Percentiles rank a stretch among this genome's conserved stretches.
These are phyloP conservation scores for Metalampra italica DNA, from an alignment of 2,888 invertebrate genomes.

Conservation along the genomic window DNA sequence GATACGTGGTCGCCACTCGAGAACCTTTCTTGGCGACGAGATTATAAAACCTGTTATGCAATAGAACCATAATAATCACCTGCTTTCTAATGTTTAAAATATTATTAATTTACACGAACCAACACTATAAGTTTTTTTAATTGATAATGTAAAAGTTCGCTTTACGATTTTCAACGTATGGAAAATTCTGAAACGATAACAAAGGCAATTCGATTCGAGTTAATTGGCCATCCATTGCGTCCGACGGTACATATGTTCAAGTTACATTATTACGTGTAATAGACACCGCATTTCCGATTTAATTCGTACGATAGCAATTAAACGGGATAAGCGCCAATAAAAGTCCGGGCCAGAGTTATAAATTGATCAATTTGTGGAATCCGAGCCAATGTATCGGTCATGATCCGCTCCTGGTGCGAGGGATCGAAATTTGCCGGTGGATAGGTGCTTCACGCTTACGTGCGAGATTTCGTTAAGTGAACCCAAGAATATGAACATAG, in stretches of 20 bases:
- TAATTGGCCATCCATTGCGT: constrained; percentile 20
- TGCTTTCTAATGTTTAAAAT: too few relatives aligned
- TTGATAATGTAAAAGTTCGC: too few relatives aligned
- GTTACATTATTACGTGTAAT: constrained; percentile 36
- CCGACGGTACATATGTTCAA: constrained; percentile 22
- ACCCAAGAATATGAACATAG: background rate
- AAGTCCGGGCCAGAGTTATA: constrained; percentile 57
- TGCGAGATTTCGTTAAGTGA: background rate
- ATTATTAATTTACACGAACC: too few relatives aligned
- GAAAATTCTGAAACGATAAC: too few relatives aligned
- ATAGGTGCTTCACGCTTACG: background rate
- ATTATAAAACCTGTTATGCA: too few relatives aligned
- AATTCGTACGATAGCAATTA: constrained; percentile 57
- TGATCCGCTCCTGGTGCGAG: background rate
- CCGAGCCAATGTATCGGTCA: constrained; percentile 33
- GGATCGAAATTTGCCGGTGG: background rate
- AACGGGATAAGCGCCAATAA: constrained; percentile 64
- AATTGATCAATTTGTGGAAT: constrained; percentile 62
- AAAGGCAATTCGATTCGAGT: background rate
- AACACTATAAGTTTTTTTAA: too few relatives aligned
- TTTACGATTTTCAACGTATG: too few relatives aligned
- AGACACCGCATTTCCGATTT: constrained; percentile 37
- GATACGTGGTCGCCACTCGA: too few relatives aligned
- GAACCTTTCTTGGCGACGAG: too few relatives aligned
- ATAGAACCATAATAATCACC: too few relatives aligned